Evolutionary conservation across 2,113 vertebrate species (phyloP).

Genomic region (Chinchilla lanigera): DNA sequence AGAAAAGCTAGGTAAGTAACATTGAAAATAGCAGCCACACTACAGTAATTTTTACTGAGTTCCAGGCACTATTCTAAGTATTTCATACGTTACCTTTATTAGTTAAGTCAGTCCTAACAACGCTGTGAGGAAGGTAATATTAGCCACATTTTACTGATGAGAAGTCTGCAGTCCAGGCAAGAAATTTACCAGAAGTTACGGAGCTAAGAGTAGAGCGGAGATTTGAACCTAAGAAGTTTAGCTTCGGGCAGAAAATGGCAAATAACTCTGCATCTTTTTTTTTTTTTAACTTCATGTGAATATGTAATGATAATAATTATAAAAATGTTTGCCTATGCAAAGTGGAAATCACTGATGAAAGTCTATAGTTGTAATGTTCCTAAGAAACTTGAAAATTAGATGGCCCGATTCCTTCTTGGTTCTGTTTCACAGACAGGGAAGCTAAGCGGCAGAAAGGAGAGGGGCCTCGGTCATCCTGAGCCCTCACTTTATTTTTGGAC

Average conservation of each 20-base stretch:
- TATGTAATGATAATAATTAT: not conserved
- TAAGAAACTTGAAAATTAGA: not conserved
- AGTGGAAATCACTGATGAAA: not conserved
- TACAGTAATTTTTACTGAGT: not conserved
- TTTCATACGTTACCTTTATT: not conserved
- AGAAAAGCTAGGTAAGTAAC: not conserved
- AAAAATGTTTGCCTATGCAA: not conserved
- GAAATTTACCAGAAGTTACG: not conserved
- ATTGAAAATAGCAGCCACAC: not conserved
- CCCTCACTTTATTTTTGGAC: not conserved
- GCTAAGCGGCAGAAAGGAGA: not conserved
- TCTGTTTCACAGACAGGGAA: not conserved
- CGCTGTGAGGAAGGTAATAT: not conserved
- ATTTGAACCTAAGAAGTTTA: not conserved
- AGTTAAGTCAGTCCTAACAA: not conserved
- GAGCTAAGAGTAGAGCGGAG: not conserved
- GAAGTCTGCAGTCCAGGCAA: not conserved
- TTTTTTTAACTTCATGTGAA: not conserved
- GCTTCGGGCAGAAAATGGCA: not conserved
- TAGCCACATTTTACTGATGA: not conserved
- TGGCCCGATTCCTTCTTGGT: not conserved
- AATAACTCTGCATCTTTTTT: not conserved
- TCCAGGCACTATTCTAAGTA: not conserved
- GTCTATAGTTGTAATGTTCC: not conserved
- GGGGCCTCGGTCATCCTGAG: not conserved